Conservation (phyloP, 2,797 vertebrate genomes). For the Podargus strigoides region DNA sequence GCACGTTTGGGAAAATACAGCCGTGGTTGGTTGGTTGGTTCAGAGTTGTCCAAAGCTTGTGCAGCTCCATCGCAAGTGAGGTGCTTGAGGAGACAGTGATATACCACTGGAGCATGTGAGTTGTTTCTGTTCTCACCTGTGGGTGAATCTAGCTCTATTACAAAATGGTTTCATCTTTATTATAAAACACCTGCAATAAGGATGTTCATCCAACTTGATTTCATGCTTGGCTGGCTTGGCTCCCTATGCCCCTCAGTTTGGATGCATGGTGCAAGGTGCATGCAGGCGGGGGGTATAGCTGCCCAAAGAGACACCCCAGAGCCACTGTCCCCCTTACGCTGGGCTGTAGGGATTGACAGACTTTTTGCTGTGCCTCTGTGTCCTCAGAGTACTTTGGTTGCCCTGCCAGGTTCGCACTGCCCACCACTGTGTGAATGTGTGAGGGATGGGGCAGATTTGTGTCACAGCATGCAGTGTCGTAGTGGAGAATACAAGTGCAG, state of each 20-base stretch:
- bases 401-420: neutral
- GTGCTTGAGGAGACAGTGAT: neutral
- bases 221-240: neutral
- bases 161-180: neutral
- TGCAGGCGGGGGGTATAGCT: neutral
- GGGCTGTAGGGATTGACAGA: neutral
- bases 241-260: rapidly evolving
- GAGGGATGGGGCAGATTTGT: neutral
- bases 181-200: neutral
- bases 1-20: neutral
- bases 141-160: neutral
- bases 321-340: neutral
- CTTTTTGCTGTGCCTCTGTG: rapidly evolving
- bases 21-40: neutral
- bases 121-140: neutral
- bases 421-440: rapidly evolving
- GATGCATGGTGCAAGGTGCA: rapidly evolving
- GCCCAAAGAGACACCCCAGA: neutral
- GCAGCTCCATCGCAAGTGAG: neutral
- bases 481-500: neutral
- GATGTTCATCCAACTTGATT: neutral
- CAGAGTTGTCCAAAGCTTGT: rapidly evolving
- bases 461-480: rapidly evolving
- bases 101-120: rapidly evolving
- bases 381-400: neutral